Evolutionary conservation across 2,797 vertebrate species (phyloP).

Genomic region (Lindbergichthys nudifrons): DNA sequence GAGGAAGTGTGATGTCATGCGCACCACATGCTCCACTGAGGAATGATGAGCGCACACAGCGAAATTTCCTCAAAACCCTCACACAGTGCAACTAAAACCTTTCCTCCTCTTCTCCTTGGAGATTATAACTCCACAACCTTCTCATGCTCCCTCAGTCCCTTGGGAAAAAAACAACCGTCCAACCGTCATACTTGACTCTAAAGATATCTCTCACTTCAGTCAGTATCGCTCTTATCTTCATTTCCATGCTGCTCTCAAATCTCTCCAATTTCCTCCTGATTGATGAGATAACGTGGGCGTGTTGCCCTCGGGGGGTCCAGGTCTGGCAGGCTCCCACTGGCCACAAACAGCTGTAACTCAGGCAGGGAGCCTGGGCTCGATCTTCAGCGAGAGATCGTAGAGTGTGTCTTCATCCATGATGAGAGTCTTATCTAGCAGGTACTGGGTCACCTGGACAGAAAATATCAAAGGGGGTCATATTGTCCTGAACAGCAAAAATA

Average conservation of each 20-base stretch:
- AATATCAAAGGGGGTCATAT: not conserved
- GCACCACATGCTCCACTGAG: conserved; percentile 35
- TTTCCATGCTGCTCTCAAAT: conserved; percentile 35
- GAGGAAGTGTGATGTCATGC: conserved; percentile 41
- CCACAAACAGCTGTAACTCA: conserved; percentile 82
- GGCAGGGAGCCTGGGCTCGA: conserved; percentile 95
- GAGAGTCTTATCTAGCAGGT: conserved; percentile 93
- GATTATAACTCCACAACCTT: conserved; percentile 29
- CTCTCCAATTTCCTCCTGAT: conserved; percentile 49
- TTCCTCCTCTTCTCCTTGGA: conserved; percentile 22
- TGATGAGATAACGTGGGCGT: conserved; percentile 57
- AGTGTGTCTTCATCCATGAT: conserved; percentile 97
- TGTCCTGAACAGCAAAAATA: not conserved
- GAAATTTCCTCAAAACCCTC: conserved; percentile 49
- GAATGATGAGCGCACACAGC: conserved; percentile 48
- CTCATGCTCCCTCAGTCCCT: conserved; percentile 15
- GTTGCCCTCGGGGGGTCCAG: conserved; percentile 58
- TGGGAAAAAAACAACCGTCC: conserved; percentile 15
- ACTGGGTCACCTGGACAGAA: conserved; percentile 91
- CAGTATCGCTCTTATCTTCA: conserved; percentile 22
- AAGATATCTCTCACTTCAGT: conserved; percentile 33
- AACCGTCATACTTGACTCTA: conserved; percentile 21
- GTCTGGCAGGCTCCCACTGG: conserved; percentile 52
- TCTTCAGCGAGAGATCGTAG: conserved; percentile 95
- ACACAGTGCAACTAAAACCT: conserved; percentile 23